A percentile compares a stretch with the other conserved stretches of the same genome.
phyloP scores from a whole-genome alignment of 1,140 invertebrate genomes.

The Scaptomyza graminum region DNA sequence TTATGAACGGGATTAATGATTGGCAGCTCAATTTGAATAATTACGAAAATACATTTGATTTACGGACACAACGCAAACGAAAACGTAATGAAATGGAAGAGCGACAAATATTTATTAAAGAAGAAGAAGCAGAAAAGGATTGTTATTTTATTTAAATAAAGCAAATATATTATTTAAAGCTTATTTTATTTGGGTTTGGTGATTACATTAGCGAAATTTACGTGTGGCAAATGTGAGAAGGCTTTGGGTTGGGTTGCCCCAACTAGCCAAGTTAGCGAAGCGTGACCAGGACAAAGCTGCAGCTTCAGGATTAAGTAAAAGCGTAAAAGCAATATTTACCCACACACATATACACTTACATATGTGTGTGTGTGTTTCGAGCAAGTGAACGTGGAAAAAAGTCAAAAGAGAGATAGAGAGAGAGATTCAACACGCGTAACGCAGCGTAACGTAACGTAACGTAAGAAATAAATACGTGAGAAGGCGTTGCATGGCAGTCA shows the following conservation, averaged over 20 bases:
- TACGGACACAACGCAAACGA: too few relatives aligned
- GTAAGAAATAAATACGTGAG: conserved; percentile 46
- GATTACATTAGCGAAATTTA: conserved; percentile 62
- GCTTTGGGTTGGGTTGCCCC: too few relatives aligned
- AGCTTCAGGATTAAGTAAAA: not conserved
- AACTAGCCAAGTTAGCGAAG: conserved; percentile 4
- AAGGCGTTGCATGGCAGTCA: conserved; percentile 8
- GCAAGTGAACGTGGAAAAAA: too few relatives aligned
- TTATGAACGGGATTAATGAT: not conserved
- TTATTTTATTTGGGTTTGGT: conserved; percentile 11
- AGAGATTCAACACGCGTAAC: conserved; percentile 55
- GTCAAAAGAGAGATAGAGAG: not conserved
- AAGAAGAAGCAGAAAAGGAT: too few relatives aligned
- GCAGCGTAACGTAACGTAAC: conserved; percentile 45
- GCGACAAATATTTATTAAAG: too few relatives aligned
- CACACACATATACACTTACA: not conserved
- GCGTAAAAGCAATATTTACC: not conserved
- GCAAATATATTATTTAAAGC: too few relatives aligned
- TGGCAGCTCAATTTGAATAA: too few relatives aligned
- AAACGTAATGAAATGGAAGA: too few relatives aligned
- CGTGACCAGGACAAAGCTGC: conserved; percentile 25
- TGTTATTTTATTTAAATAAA: too few relatives aligned
- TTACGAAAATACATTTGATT: too few relatives aligned
- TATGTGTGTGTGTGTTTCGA: conserved; percentile 2
- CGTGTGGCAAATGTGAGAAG: too few relatives aligned